Evolutionary conservation across 1,140 invertebrate species (phyloP).

Genomic region (Polypedilum pembai): DNA sequence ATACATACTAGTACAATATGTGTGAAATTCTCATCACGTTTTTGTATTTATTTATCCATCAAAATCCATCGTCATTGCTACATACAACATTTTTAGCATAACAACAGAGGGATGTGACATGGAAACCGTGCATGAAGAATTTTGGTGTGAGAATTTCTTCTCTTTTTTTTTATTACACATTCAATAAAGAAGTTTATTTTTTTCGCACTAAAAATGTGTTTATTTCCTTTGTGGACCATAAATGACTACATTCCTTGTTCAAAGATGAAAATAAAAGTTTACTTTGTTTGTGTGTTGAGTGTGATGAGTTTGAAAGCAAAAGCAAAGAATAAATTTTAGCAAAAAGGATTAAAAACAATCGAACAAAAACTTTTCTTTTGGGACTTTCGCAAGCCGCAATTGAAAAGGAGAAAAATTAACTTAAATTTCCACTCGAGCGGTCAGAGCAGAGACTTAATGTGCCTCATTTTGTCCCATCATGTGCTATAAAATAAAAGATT

Average conservation of each 20-base stretch:
- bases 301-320: neutral
- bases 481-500: neutral
- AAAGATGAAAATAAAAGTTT: neutral
- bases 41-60: slow-evolving; percentile 14
- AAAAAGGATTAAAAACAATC: neutral
- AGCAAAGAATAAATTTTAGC: too few relatives aligned
- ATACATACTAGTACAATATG: too few relatives aligned
- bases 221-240: neutral
- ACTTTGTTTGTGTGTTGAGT: neutral
- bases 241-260: neutral
- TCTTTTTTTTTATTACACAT: neutral
- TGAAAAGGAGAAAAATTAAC: neutral
- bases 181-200: neutral
- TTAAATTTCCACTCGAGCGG: neutral
- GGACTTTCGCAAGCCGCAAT: neutral
- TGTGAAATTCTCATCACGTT: neutral
- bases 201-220: neutral
- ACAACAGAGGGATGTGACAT: neutral
- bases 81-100: neutral
- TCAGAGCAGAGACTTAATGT: neutral
- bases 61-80: slow-evolving; percentile 17
- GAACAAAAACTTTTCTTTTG: neutral
- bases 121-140: neutral
- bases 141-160: neutral
- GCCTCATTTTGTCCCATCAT: slow-evolving; percentile 2